A percentile compares a stretch with the other conserved stretches of the same genome.
These are phyloP conservation scores for Miniopterus natalensis DNA, from an alignment of 2,113 vertebrate species.

Conservation along the genomic window DNA sequence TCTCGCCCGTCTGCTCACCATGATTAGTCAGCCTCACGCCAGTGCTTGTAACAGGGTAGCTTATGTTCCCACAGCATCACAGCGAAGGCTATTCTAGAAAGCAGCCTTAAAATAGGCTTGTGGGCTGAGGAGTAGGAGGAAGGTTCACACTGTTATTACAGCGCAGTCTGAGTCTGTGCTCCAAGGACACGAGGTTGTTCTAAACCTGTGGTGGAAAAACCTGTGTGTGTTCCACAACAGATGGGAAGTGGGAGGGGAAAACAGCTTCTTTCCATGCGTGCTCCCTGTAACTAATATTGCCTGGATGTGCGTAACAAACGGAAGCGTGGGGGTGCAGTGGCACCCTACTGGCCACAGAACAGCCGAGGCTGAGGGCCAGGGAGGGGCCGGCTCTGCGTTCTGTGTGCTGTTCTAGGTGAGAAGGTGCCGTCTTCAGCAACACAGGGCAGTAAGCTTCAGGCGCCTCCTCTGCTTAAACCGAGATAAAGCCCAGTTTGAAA, in stretches of 20 bases:
- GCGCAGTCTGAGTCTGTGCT: conserved; percentile 3
- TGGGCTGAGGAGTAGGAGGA: conserved; percentile 71
- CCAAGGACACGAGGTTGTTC: conserved; percentile 68
- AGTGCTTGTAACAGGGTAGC: conserved; percentile 9
- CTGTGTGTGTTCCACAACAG: conserved; percentile 69
- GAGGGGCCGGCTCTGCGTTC: background rate
- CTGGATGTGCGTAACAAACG: conserved; percentile 36
- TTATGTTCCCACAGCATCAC: conserved; percentile 49
- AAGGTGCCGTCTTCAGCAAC: background rate
- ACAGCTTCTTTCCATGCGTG: conserved; percentile 8
- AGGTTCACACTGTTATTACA: conserved; percentile 51
- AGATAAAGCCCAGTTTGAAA: background rate
- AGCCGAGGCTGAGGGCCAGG: background rate
- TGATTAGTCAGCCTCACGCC: background rate
- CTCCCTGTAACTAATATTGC: conserved; percentile 48
- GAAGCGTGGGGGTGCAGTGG: background rate
- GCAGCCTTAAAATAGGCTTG: conserved; percentile 72
- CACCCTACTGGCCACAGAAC: background rate
- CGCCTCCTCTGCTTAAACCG: background rate
- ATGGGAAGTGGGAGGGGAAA: conserved; percentile 68
- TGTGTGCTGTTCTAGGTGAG: background rate
- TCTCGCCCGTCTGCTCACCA: background rate
- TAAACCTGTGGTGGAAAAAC: conserved; percentile 69
- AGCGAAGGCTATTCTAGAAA: conserved; percentile 57
- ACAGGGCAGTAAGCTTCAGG: background rate